Conservation (phyloP, 2,113 vertebrate genomes). For the Rhea americana region DNA sequence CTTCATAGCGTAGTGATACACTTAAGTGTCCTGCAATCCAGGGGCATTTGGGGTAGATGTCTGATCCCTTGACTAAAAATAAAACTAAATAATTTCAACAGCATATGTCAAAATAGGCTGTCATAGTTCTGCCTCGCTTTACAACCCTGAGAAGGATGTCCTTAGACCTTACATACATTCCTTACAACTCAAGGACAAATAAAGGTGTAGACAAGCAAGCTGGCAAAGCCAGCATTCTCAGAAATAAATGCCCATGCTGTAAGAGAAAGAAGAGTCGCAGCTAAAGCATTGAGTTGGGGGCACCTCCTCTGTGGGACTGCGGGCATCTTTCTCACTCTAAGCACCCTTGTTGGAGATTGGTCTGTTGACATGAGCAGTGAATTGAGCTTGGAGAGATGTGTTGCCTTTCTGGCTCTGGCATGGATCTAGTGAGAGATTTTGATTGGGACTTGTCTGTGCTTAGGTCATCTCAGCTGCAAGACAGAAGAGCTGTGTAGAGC, state of each 20-base stretch:
- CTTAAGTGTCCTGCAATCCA: background rate
- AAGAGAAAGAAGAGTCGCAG: background rate
- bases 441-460: background rate
- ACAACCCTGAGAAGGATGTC: background rate
- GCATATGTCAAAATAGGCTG: background rate
- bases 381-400: background rate
- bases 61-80: background rate
- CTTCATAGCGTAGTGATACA: background rate
- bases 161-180: background rate
- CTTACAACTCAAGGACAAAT: background rate
- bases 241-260: background rate
- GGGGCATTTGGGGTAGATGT: background rate
- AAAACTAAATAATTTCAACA: background rate
- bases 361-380: background rate
- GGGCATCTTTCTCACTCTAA: fast-evolving
- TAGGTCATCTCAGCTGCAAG: fast-evolving
- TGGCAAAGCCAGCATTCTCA: background rate
- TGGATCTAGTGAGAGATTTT: background rate
- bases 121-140: too few species aligned
- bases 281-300: background rate
- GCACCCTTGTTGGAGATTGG: background rate
- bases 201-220: background rate
- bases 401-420: background rate
- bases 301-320: fast-evolving
- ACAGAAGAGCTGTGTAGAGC: fast-evolving